Conservation (phyloP, 37 sponge, comb jelly and placozoan genomes). For the Ephydatia muelleri region DNA sequence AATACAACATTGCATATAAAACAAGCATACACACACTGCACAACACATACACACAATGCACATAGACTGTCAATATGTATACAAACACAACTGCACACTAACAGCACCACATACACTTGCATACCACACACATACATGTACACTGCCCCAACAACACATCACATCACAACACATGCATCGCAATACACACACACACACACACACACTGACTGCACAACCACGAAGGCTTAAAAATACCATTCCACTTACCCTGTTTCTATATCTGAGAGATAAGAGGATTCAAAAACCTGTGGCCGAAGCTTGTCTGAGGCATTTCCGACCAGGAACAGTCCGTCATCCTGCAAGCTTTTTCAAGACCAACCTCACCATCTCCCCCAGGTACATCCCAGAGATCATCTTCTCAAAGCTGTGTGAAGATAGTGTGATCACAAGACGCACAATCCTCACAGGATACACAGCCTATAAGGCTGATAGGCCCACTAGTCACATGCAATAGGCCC, state of each 20-base stretch:
- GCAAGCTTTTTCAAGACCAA: slow-evolving; percentile 59
- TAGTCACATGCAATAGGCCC: no score
- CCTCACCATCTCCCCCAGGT: slow-evolving; percentile 91
- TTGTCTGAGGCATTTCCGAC: slow-evolving; percentile 69
- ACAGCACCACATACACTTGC: no score
- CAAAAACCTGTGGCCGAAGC: slow-evolving; percentile 69
- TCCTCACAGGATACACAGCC: no score
- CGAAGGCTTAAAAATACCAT: neutral
- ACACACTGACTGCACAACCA: neutral
- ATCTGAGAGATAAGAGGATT: slow-evolving; percentile 50
- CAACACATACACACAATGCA: no score
- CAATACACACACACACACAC: neutral
- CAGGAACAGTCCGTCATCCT: slow-evolving; percentile 59
- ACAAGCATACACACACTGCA: no score
- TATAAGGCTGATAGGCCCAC: no score
- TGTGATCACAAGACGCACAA: neutral
- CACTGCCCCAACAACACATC: no score
- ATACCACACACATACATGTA: no score
- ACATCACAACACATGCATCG: no score
- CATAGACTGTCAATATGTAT: no score
- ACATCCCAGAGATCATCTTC: slow-evolving; percentile 99
- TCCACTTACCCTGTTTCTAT: slow-evolving; percentile 67
- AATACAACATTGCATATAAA: no score
- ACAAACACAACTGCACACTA: no score
- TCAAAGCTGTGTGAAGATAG: slow-evolving; percentile 74